Base-by-base conservation (phyloP, 2,888 invertebrate genomes). In the Hemistola chrysoprasaria region DNA sequence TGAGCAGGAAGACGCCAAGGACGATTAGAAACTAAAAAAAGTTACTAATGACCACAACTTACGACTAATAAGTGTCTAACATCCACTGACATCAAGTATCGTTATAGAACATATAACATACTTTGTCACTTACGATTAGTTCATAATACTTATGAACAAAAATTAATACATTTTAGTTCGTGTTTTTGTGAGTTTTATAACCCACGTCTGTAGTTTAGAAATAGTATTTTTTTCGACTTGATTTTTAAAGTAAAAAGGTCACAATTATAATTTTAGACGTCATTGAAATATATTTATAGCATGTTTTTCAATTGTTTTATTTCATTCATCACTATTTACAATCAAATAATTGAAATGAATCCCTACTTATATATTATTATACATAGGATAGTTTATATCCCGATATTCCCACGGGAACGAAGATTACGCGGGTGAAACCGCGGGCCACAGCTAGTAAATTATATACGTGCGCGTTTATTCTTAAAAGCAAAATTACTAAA, bases 1-100 rank as follows among this genome's bases (percentile, higher is more conserved):
- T 57, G 92, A 92, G 50, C 82, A 79, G 34, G 91, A 90, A 29
- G 91, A 90, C 0, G 80, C 54, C 11, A 75, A 76, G 8, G 87
- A 87, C 7, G 86, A 87, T 1, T 83, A 82, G 68, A 40, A 22
- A 38, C 40, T 32, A 20, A 35, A 6, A 22, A 11, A 25, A 35
- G 37, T 30, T 35, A 24, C 24, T 45, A 41, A 7, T 25, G 5
- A 9, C 4, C 4, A 16, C 16, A 4, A 36, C 22, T 9, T 24
- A 35, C 33, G 33, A 41, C 16, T 23, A 50, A 35, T 32, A 36
- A 26, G 7, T 11, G 11, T 6, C 29, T 24, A 22, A 8, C n/a
- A 20, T 30, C 16, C 16, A 25, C 11, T 28, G 37, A 43, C 42
- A 38, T 24, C 26, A 21, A 21, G 27, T 30, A 33, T 40, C 21